These are phyloP conservation scores for Tragelaphus imberbis DNA, from an alignment of 2,113 vertebrate genomes.

Conservation along the genomic window DNA sequence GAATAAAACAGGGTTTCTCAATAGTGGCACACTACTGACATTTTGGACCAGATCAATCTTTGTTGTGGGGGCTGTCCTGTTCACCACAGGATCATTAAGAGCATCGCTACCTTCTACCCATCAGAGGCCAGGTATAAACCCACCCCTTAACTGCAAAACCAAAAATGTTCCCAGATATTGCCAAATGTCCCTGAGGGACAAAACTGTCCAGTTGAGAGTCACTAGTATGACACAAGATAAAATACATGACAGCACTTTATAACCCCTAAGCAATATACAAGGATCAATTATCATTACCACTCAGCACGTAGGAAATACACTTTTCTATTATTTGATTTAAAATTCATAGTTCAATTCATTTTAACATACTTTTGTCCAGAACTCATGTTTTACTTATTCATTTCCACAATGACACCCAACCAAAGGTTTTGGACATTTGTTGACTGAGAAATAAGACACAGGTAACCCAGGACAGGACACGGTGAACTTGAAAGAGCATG, in stretches of 20 bases:
- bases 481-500: conserved; percentile 41
- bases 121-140: not conserved
- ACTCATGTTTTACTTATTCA: not conserved
- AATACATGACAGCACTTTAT: not conserved
- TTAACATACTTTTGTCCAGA: not conserved
- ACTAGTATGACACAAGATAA: conserved; percentile 5
- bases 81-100: not conserved
- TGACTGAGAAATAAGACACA: not conserved
- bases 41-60: not conserved
- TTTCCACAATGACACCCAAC: conserved; percentile 27
- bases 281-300: not conserved
- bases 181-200: not conserved
- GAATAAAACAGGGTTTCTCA: not conserved
- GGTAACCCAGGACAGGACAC: not conserved
- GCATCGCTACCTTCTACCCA: not conserved
- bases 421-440: not conserved
- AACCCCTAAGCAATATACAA: conserved; percentile 2
- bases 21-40: not conserved
- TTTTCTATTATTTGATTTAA: not conserved
- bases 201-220: not conserved
- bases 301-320: not conserved
- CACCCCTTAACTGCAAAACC: not conserved
- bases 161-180: conserved; percentile 7
- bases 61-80: not conserved
- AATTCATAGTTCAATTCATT: not conserved